These are phyloP conservation scores for Nasua narica DNA, from an alignment of 2,797 vertebrate genomes.

Conservation along the genomic window DNA sequence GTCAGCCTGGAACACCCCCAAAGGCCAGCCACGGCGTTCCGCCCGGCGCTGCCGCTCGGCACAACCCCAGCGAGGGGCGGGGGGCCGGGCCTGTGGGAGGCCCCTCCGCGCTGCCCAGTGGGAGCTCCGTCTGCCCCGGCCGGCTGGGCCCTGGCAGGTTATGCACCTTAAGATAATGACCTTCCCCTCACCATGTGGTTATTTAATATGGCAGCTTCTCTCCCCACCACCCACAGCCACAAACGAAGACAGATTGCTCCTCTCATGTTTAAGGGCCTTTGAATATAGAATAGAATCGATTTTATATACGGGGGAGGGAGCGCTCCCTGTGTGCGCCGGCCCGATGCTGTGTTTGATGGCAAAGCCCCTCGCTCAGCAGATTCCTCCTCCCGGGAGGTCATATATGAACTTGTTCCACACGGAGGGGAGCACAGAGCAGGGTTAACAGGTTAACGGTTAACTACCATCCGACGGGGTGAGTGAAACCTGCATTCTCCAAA, in stretches of 20 bases:
- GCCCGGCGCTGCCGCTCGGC: accelerated
- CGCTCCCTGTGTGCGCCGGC: accelerated
- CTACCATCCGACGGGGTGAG: neutral
- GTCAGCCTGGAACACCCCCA: accelerated
- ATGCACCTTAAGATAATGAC: neutral
- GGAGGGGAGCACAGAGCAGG: accelerated
- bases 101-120: neutral
- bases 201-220: constrained; percentile 46
- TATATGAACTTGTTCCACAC: accelerated
- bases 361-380: accelerated
- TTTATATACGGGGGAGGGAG: constrained; percentile 25
- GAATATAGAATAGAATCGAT: constrained; percentile 63
- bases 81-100: accelerated
- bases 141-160: neutral
- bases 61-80: accelerated
- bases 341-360: neutral
- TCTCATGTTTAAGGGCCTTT: constrained; percentile 50
- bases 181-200: constrained; percentile 20
- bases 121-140: too few relatives aligned
- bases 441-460: accelerated
- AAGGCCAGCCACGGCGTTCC: too few relatives aligned
- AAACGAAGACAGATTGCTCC: constrained; percentile 71
- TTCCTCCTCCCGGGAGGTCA: accelerated
- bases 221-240: neutral
- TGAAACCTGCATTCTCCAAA: neutral